Conservation (phyloP, 2,888 invertebrate species). For the Eupithecia centaureata region DNA sequence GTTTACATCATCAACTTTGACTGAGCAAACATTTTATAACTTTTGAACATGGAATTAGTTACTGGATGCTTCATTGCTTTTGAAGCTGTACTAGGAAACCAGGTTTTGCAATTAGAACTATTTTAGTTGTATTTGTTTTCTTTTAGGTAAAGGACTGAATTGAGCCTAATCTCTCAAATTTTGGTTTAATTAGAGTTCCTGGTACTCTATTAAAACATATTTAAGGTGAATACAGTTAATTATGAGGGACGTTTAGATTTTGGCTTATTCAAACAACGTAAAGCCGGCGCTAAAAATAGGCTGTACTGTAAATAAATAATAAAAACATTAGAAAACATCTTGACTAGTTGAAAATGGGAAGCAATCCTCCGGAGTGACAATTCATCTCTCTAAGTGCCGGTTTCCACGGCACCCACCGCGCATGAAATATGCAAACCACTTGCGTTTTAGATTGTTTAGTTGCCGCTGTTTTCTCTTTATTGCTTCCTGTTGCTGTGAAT, state of each 20-base stretch:
- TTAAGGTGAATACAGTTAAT: neutral
- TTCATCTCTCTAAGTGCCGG: constrained; percentile 73
- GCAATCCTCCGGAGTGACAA: constrained; percentile 74
- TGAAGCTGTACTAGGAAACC: neutral
- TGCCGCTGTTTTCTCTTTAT: constrained; percentile 39
- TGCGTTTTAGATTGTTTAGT: constrained; percentile 61
- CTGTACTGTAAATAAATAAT: constrained; percentile 9
- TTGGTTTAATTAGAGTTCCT: neutral
- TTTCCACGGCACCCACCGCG: constrained; percentile 49
- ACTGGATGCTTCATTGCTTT: too few relatives aligned
- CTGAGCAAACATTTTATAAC: neutral
- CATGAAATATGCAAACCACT: constrained; percentile 73
- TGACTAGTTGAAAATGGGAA: constrained; percentile 41
- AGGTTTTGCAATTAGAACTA: neutral
- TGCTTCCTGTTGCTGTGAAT: constrained; percentile 28
- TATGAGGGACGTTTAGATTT: neutral
- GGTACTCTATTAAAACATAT: neutral
- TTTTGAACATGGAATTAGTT: too few relatives aligned
- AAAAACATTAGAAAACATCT: constrained; percentile 9
- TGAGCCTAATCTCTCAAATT: neutral
- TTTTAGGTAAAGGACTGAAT: neutral
- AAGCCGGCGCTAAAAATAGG: neutral
- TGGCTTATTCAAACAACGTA: neutral
- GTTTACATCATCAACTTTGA: constrained; percentile 3
- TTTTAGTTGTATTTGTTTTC: neutral